phyloP scores from a whole-genome alignment of 2,113 vertebrate genomes.

The Cathartes aura region DNA sequence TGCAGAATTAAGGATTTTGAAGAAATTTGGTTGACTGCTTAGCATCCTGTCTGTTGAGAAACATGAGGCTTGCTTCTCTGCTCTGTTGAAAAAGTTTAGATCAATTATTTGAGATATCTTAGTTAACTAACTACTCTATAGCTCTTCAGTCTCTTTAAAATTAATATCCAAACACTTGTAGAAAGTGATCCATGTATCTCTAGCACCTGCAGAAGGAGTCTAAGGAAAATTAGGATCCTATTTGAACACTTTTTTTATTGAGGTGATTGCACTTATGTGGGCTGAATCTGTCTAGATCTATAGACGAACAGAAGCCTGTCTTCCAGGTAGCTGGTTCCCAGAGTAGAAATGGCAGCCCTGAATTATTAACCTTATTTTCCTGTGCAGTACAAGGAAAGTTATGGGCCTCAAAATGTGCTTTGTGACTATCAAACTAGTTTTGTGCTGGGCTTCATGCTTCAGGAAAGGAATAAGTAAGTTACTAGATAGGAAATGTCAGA shows the following conservation, averaged over 20 bases:
- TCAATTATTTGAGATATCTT: neutral
- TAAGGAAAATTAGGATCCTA: neutral
- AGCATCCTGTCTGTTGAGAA: neutral
- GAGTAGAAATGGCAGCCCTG: neutral
- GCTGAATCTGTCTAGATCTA: neutral
- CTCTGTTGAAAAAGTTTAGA: neutral
- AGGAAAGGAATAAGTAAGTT: neutral
- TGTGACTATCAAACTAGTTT: neutral
- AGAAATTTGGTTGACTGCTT: neutral
- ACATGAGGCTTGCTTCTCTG: neutral
- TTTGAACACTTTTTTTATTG: neutral
- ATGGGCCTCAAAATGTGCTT: neutral
- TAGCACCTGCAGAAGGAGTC: neutral
- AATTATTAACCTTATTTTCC: neutral
- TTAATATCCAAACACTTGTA: neutral
- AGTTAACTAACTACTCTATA: neutral
- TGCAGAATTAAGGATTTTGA: neutral
- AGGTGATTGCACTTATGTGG: neutral
- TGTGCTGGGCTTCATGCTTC: neutral
- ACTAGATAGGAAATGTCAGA: neutral
- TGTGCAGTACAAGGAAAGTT: neutral
- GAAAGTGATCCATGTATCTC: neutral
- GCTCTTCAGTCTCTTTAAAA: neutral
- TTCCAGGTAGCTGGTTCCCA: neutral
- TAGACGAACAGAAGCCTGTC: neutral